These are phyloP conservation scores for Cherax destructor DNA, from an alignment of 1,140 invertebrate species.

Conservation along the genomic window DNA sequence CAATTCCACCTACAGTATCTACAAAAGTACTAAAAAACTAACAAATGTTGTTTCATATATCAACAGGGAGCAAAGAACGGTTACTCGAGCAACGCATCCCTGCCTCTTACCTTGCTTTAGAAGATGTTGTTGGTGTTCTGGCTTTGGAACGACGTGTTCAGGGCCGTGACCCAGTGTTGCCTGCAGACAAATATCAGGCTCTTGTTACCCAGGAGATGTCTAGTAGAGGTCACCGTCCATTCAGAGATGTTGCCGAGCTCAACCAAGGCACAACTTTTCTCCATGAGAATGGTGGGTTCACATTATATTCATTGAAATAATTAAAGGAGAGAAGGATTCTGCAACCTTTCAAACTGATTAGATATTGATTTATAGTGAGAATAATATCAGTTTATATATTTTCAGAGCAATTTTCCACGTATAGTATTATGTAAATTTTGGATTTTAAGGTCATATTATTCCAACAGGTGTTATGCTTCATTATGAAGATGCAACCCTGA, in stretches of 20 bases:
- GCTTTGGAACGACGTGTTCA: conserved; percentile 81
- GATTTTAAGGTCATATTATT: neutral
- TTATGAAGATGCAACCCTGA: conserved; percentile 96
- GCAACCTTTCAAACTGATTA: neutral
- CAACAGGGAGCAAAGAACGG: conserved; percentile 89
- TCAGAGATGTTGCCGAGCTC: conserved; percentile 91
- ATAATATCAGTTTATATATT: neutral
- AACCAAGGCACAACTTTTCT: conserved; percentile 96
- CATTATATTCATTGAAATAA: too few species aligned
- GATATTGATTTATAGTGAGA: too few species aligned
- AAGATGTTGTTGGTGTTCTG: conserved; percentile 91
- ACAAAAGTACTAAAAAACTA: neutral
- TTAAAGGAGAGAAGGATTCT: too few species aligned
- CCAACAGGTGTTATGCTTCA: conserved; percentile 92
- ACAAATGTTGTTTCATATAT: conserved; percentile 73
- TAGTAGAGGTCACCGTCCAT: conserved; percentile 81
- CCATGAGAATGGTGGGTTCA: conserved; percentile 92
- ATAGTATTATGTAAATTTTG: neutral
- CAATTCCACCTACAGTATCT: too few species aligned
- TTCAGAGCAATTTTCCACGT: neutral
- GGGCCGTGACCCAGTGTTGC: conserved; percentile 88
- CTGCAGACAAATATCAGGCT: conserved; percentile 88
- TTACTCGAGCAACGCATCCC: conserved; percentile 96
- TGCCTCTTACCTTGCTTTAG: conserved; percentile 94
- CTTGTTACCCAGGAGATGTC: conserved; percentile 84